phyloP scores from a whole-genome alignment of 2,797 vertebrate genomes.

The Melanogrammus aeglefinus region DNA sequence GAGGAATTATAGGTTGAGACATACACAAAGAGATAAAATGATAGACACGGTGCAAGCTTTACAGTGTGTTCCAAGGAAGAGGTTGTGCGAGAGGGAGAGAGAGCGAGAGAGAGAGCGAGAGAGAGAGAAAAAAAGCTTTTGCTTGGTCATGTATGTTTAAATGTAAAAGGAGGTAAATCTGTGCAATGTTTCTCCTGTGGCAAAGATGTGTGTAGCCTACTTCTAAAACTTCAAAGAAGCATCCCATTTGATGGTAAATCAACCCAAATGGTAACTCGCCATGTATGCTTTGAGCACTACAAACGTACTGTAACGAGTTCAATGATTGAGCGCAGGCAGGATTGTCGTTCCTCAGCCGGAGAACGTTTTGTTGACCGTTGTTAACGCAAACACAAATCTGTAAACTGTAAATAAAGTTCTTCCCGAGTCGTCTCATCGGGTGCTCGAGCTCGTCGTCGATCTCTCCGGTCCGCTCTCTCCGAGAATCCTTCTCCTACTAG shows the following conservation, averaged over 20 bases:
- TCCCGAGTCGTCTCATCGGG: too few species aligned
- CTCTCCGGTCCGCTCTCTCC: too few species aligned
- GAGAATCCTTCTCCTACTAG: too few species aligned
- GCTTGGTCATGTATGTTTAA: constrained; percentile 63
- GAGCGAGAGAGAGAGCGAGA: constrained; percentile 43
- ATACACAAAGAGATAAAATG: neutral
- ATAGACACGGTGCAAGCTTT: neutral
- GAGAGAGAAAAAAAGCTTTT: constrained; percentile 28
- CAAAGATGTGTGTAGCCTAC: constrained; percentile 40
- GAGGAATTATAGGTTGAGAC: neutral
- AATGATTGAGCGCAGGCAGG: too few species aligned
- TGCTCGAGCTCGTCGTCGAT: too few species aligned
- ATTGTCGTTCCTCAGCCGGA: too few species aligned
- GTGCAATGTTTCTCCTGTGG: constrained; percentile 48
- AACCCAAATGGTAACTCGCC: constrained; percentile 20
- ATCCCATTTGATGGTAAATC: constrained; percentile 13
- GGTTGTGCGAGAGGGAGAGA: neutral
- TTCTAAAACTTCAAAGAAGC: constrained; percentile 24
- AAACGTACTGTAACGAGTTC: too few species aligned
- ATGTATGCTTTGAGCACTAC: constrained; percentile 20
- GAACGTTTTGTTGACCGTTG: too few species aligned
- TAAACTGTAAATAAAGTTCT: too few species aligned
- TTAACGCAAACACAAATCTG: too few species aligned
- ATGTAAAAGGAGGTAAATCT: constrained; percentile 64
- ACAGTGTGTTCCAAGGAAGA: neutral